Conservation (phyloP, 64 coral and sea anemone genomes). For the Pocillopora verrucosa region DNA sequence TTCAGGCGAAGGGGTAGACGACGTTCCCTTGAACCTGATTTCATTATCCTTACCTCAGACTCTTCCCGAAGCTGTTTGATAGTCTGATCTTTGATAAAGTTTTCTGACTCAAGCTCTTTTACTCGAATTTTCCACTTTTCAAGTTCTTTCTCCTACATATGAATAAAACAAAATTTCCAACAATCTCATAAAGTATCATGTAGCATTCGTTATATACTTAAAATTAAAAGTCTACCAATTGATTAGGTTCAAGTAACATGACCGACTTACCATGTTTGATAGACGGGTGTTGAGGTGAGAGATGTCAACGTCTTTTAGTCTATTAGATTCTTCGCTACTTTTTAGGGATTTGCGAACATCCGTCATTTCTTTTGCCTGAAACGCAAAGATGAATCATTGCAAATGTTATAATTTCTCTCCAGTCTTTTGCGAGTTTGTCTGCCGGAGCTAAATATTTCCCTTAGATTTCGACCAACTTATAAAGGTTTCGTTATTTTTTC, state of each 20-base stretch:
- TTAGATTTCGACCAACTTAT: no score
- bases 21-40: no score
- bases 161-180: background rate
- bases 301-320: constrained; percentile 9
- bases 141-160: constrained; percentile 47
- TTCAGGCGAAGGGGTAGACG: no score
- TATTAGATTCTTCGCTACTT: background rate
- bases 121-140: constrained; percentile 28
- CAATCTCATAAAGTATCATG: background rate
- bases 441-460: no score
- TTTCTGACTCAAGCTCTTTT: constrained; percentile 42
- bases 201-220: no score
- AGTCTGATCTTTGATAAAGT: constrained; percentile 37
- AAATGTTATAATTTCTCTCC: background rate
- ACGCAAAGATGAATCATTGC: background rate
- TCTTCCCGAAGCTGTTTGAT: constrained; percentile 11
- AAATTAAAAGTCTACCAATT: background rate
- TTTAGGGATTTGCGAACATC: background rate
- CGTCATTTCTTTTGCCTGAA: constrained; percentile 12
- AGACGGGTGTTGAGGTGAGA: constrained; percentile 4
- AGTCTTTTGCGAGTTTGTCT: no score
- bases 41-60: background rate
- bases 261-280: background rate
- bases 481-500: no score
- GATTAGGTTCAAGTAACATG: background rate